Evolutionary conservation across 2,113 vertebrate species (phyloP), one percentile per base, ranked within the genome.

Genomic region (Corynorhinus townsendii): DNA sequence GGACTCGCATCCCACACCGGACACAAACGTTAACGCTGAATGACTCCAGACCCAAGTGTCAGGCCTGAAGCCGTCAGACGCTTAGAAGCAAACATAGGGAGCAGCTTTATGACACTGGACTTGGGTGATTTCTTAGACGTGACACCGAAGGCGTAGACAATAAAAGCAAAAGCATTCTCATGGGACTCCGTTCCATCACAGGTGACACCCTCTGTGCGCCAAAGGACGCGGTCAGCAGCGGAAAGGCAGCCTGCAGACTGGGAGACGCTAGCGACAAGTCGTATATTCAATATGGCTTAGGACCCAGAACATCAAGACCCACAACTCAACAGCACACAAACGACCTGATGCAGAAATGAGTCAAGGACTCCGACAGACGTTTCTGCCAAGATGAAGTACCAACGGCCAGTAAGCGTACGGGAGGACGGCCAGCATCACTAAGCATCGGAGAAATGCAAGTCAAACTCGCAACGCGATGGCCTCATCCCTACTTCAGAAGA

Each of bases 141-240:
- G 59, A 35, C 4, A 47, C 33, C 9, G 3, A 30, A 68, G 49
- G 56, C 14, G 3, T 2, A 62, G n/a, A n/a, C 7, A 68, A 4
- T 38, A 10, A 12, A 64, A 38, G 56, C 49, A 52, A 35, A 75
- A 33, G 6, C 1, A 4, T 9, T 26, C 47, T 7, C 19, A 2
- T 0, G 56, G 71, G 28, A 6, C 17, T 2, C 16, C 15, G 49
- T 1, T 14, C 15, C 49, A 3, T 6, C 30, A 11, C 54, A 12
- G 4, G 17, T 1, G 17, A 7, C 6, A 1, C 7, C 1, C 0
- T 81, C 20, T 9, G 49, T 26, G 49, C 2, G 1, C 38, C 10
- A 2, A 2, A 49, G 80, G 7, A 4, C 6, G 22, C 15, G n/a
- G 12, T 28, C 43, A 26, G 6, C 16, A 14, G 72, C 15, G 33